Conservation (phyloP, 2,888 invertebrate species). For the Drosophila seclusa region DNA sequence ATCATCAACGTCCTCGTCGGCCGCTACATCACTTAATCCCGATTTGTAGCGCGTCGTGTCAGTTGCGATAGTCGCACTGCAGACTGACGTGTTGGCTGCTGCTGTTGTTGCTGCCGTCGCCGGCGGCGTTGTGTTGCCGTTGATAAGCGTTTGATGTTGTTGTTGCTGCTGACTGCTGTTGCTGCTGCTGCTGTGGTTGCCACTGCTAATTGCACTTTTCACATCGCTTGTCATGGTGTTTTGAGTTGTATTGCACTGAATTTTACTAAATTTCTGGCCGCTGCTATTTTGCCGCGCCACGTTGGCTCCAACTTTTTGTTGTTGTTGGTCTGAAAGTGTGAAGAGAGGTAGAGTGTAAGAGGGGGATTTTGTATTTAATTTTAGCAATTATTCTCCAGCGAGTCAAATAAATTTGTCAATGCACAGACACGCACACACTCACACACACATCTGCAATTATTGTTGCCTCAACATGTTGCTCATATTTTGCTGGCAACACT, state of each 20-base stretch:
- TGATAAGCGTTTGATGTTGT: constrained; percentile 74
- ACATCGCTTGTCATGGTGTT: constrained; percentile 80
- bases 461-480: constrained; percentile 52
- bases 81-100: constrained; percentile 62
- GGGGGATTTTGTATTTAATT: constrained; percentile 35
- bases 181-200: constrained; percentile 51
- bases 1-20: constrained; percentile 67
- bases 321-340: constrained; percentile 59
- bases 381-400: constrained; percentile 36
- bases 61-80: constrained; percentile 64
- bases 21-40: constrained; percentile 74
- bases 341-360: constrained; percentile 1
- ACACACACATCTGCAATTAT: constrained; percentile 47
- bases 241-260: constrained; percentile 81
- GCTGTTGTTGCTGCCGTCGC: constrained; percentile 44
- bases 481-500: constrained; percentile 35
- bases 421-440: constrained; percentile 19
- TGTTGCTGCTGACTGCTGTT: constrained; percentile 41
- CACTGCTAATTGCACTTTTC: constrained; percentile 80
- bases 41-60: constrained; percentile 80
- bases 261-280: constrained; percentile 74
- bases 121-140: constrained; percentile 63
- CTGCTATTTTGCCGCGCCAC: constrained; percentile 67
- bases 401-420: constrained; percentile 67
- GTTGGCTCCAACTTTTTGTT: constrained; percentile 34